phyloP scores from a whole-genome alignment of 2,888 invertebrate genomes.

The Acanthosepion esculentum region DNA sequence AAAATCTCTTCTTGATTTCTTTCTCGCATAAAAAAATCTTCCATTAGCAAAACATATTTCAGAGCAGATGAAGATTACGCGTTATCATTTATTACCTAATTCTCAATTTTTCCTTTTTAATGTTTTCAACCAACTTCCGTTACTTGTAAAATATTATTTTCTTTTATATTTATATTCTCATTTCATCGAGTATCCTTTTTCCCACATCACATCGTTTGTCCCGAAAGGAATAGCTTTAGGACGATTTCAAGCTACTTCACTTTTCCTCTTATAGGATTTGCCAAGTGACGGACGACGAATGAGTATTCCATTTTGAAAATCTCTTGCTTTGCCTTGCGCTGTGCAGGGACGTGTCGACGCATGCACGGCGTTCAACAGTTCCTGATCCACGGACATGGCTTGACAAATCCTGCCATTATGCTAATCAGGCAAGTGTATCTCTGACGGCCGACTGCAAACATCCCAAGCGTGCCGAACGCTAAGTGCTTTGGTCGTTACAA shows the following conservation, averaged over 20 bases:
- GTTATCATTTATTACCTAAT: background rate
- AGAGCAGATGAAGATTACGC: background rate
- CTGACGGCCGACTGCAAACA: constrained; percentile 3
- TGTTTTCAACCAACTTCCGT: background rate
- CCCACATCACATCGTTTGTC: background rate
- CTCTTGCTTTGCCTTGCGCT: background rate
- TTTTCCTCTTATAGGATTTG: constrained; percentile 14
- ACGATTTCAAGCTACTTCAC: background rate
- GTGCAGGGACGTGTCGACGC: background rate
- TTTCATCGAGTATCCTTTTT: background rate
- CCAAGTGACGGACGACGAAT: background rate
- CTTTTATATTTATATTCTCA: background rate
- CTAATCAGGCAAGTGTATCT: background rate
- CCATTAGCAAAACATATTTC: background rate
- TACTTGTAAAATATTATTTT: background rate
- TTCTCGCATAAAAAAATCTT: background rate
- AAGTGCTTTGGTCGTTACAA: background rate
- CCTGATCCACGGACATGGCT: background rate
- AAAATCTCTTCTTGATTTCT: background rate
- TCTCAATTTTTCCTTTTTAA: background rate
- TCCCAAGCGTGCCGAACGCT: background rate
- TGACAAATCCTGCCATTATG: background rate
- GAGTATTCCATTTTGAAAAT: constrained; percentile 8
- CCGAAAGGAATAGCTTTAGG: background rate
- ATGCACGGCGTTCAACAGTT: background rate